Base-by-base conservation (phyloP, 2,888 invertebrate species). In the Mesorhabditis belari region DNA sequence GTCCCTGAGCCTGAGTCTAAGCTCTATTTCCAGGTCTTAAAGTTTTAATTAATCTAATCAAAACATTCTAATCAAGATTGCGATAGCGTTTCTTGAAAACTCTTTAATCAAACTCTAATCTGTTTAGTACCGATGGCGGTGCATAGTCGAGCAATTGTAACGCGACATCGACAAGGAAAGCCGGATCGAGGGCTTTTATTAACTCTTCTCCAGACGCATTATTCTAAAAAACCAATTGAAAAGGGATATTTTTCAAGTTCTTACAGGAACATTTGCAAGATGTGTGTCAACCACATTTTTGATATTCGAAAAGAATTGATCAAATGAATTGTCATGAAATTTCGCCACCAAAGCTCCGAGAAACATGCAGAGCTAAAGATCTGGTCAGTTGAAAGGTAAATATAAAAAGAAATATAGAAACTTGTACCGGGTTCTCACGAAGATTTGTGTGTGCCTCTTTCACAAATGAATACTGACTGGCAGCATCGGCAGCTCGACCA, bases 391-490 rank as follows among this genome's bases (percentile, higher is more conserved):
- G 9, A n/a, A 19, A 12, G 1, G 59, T 57, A 17, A 60, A n/a
- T n/a, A n/a, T n/a, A n/a, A n/a, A n/a, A n/a, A n/a, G n/a, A n/a
- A n/a, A n/a, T n/a, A n/a, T n/a, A n/a, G 44, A 23, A 44, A 51
- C 24, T 57, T 28, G 24, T 56, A 69, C 69, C 49, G 62, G 57
- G 35, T 21, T 57, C 19, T 70, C 59, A 6, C 58, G 49, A 25
- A 77, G 58, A n/a, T 71, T 69, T 6, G 67, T 61, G 63, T 90
- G 88, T 24, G 90, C 84, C 82, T 92, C 91, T 79, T 88, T 86
- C 2, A 94, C 84, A 75, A 92, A 88, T 73, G 92, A 90, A 35
- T 94, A 85, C 83, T 95, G 93, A 74, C 91, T 89, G 9, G 87
- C 86, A 0, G 91, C 88, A 76, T 90, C 87, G 19, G 57, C 49